phyloP scores from a whole-genome alignment of 2,797 vertebrate genomes.

The Vultur gryphus region DNA sequence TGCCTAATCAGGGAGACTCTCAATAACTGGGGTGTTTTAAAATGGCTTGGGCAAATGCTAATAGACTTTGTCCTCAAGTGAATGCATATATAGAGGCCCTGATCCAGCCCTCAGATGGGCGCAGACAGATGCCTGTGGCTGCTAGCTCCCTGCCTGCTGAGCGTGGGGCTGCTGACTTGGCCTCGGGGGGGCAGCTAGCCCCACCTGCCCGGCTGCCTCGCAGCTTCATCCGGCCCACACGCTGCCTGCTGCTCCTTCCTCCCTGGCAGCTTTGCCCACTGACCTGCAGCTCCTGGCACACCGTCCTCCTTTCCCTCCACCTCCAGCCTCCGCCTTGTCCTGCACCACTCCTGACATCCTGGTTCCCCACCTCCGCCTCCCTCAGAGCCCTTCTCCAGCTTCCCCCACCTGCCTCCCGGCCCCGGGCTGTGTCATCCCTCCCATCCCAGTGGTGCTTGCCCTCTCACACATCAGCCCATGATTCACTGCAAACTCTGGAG shows the following conservation, averaged over 20 bases:
- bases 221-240: background rate
- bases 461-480: background rate
- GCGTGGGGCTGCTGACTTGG: background rate
- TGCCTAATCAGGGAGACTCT: background rate
- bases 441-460: accelerated
- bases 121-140: background rate
- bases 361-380: background rate
- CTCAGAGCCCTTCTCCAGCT: background rate
- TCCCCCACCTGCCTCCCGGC: accelerated
- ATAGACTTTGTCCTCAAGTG: background rate
- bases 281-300: background rate
- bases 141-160: background rate
- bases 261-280: background rate
- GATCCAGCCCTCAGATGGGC: background rate
- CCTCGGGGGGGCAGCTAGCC: background rate
- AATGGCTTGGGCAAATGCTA: background rate
- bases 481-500: background rate
- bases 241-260: background rate
- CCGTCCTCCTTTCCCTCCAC: background rate
- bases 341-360: background rate
- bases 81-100: background rate
- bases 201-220: background rate
- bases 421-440: background rate
- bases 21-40: background rate
- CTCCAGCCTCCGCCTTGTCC: background rate